These are phyloP conservation scores for Brachylomia viminalis DNA, from an alignment of 2,888 invertebrate genomes.

Conservation along the genomic window DNA sequence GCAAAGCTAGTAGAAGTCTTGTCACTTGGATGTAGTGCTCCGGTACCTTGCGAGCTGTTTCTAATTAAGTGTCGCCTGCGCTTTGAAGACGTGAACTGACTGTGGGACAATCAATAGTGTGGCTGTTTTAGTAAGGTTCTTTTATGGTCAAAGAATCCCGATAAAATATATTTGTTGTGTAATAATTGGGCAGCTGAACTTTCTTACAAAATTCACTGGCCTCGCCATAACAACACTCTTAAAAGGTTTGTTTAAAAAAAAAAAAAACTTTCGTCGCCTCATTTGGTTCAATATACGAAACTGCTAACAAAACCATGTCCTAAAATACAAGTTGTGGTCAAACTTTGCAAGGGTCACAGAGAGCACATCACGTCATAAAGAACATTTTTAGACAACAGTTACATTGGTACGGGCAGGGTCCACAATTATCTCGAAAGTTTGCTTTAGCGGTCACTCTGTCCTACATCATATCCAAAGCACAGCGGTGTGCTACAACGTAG, in stretches of 20 bases:
- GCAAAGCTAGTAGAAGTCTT: slow-evolving; percentile 7
- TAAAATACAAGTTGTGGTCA: background rate
- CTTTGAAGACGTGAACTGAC: slow-evolving; percentile 6
- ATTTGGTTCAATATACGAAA: background rate
- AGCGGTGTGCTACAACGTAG: slow-evolving; percentile 49
- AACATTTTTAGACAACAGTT: slow-evolving; percentile 18
- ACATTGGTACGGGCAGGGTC: background rate
- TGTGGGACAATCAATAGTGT: slow-evolving; percentile 21
- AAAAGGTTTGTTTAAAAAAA: background rate
- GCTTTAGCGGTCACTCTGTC: background rate
- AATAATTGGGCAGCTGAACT: background rate
- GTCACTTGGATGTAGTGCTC: slow-evolving; percentile 4
- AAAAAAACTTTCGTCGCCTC: background rate
- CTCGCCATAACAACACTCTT: background rate
- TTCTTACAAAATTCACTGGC: background rate
- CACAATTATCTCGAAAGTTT: slow-evolving; percentile 17
- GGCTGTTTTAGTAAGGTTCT: background rate
- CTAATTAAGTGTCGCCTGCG: slow-evolving; percentile 41
- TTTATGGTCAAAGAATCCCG: background rate
- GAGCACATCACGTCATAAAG: slow-evolving; percentile 10
- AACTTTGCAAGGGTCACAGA: background rate
- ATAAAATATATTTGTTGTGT: background rate
- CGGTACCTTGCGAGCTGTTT: slow-evolving; percentile 21
- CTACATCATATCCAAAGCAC: background rate
- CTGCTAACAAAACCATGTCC: background rate